These are phyloP conservation scores for Siphonodentalium dalli DNA, from an alignment of 2,888 invertebrate genomes.

Conservation along the genomic window DNA sequence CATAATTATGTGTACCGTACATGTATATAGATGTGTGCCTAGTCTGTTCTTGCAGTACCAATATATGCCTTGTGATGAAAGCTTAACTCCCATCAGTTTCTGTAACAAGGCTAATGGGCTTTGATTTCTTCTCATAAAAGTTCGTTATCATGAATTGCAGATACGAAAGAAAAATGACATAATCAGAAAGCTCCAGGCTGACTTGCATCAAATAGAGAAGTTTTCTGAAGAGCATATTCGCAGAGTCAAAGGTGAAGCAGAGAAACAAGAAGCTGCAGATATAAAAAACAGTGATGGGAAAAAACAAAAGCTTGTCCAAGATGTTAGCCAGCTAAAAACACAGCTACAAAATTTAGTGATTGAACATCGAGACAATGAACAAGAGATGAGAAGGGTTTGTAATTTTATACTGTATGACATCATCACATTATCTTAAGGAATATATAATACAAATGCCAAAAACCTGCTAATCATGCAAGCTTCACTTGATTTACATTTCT, in stretches of 20 bases:
- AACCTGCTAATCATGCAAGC: too few species aligned
- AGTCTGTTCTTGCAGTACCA: too few species aligned
- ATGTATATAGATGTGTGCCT: too few species aligned
- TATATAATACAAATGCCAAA: too few species aligned
- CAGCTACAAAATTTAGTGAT: constrained; percentile 54
- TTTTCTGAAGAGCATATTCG: constrained; percentile 62
- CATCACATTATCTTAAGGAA: too few species aligned
- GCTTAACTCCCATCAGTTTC: too few species aligned
- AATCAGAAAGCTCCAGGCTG: constrained; percentile 59
- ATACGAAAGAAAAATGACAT: constrained; percentile 62
- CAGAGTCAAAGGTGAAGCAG: constrained; percentile 61
- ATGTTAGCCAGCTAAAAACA: constrained; percentile 53
- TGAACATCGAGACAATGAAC: constrained; percentile 62
- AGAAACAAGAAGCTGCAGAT: constrained; percentile 62
- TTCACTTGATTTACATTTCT: too few species aligned
- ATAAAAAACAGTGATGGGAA: constrained; percentile 63
- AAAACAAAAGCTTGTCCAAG: constrained; percentile 54
- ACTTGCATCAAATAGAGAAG: constrained; percentile 63
- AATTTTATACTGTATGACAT: neutral
- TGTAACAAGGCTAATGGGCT: too few species aligned
- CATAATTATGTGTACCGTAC: too few species aligned
- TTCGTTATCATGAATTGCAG: constrained; percentile 32
- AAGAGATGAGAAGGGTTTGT: constrained; percentile 58
- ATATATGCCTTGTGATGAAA: too few species aligned
- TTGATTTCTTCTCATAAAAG: neutral